These are phyloP conservation scores for Nannoperca obscura DNA, from an alignment of 2,797 vertebrate species.

Conservation along the genomic window DNA sequence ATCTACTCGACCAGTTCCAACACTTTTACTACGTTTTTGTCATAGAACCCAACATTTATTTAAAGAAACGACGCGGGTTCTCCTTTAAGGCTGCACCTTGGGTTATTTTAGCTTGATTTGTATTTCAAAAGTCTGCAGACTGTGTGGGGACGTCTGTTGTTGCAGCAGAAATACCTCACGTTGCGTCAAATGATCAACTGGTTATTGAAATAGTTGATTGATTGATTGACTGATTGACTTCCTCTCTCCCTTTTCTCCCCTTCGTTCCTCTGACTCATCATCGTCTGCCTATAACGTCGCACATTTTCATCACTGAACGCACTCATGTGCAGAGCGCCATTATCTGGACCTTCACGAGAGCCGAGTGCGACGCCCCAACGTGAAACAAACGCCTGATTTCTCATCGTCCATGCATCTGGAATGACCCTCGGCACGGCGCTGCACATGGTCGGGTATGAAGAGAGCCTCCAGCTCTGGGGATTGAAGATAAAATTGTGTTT, in stretches of 20 bases:
- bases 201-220: background rate
- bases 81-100: too few relatives aligned
- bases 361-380: background rate
- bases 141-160: too few relatives aligned
- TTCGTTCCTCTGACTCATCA: background rate
- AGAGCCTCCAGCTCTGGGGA: constrained; percentile 29
- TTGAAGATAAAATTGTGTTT: constrained; percentile 69
- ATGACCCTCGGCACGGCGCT: constrained; percentile 24
- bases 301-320: constrained; percentile 12
- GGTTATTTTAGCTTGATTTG: too few relatives aligned
- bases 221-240: background rate
- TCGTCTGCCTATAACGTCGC: background rate
- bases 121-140: too few relatives aligned
- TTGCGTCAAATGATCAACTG: background rate
- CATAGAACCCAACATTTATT: too few relatives aligned
- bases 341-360: constrained; percentile 17
- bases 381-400: background rate
- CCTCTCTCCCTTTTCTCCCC: background rate
- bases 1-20: too few relatives aligned
- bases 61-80: too few relatives aligned
- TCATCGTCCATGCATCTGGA: constrained; percentile 41
- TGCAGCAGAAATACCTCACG: background rate
- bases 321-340: background rate
- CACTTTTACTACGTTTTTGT: too few relatives aligned
- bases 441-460: constrained; percentile 10